These are phyloP conservation scores for Gadopsis bispinosus DNA, from an alignment of 2,797 vertebrate genomes.

Conservation along the genomic window DNA sequence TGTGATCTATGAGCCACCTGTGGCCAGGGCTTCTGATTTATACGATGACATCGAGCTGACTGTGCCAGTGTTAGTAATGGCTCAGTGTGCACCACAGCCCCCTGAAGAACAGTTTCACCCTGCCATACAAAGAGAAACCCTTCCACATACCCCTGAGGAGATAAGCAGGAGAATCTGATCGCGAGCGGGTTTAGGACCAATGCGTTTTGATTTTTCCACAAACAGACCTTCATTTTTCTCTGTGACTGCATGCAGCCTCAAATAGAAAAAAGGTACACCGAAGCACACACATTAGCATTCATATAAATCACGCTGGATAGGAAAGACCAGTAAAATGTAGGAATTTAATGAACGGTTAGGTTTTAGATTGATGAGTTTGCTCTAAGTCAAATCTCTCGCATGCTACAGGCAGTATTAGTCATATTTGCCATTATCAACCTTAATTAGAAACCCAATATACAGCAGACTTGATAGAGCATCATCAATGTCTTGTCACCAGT, in stretches of 20 bases:
- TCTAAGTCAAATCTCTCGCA: background rate
- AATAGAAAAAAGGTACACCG: slow-evolving; percentile 30
- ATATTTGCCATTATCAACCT: slow-evolving; percentile 8
- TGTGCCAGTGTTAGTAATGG: slow-evolving; percentile 67
- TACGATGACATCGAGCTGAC: slow-evolving; percentile 73
- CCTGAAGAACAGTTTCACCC: slow-evolving; percentile 51
- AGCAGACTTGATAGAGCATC: background rate
- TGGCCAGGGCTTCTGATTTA: slow-evolving; percentile 75
- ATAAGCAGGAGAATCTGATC: slow-evolving; percentile 52
- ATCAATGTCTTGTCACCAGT: background rate
- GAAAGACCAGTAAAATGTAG: slow-evolving; percentile 3
- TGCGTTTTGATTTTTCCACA: slow-evolving; percentile 54
- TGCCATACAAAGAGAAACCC: slow-evolving; percentile 36
- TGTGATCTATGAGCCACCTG: slow-evolving; percentile 80
- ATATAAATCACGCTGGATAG: slow-evolving; percentile 41
- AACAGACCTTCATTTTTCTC: slow-evolving; percentile 56
- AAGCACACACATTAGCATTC: slow-evolving; percentile 38
- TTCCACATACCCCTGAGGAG: slow-evolving; percentile 47
- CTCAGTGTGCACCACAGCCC: slow-evolving; percentile 51
- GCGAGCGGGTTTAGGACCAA: slow-evolving; percentile 35
- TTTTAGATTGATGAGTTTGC: slow-evolving; percentile 6
- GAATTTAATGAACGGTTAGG: slow-evolving; percentile 35
- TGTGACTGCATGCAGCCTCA: slow-evolving; percentile 16
- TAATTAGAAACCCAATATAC: slow-evolving; percentile 7
- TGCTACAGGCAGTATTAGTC: background rate